A percentile compares a stretch with the other conserved stretches of the same genome.
phyloP scores from a whole-genome alignment of 1,140 invertebrate species.

The Episyrphus balteatus region DNA sequence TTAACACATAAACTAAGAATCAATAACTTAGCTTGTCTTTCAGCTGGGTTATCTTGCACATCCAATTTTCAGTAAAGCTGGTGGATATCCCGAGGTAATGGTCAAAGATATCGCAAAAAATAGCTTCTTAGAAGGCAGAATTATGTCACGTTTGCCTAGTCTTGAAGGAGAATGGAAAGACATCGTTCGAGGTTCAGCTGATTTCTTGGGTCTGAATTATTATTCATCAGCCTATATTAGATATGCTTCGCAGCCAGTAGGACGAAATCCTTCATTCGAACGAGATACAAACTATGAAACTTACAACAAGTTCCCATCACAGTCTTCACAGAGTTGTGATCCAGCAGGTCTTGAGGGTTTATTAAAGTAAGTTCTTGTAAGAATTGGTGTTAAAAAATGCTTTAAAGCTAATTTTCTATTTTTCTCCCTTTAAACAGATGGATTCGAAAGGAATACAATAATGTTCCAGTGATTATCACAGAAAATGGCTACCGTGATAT shows the following conservation, averaged over 20 bases:
- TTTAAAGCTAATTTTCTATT: neutral
- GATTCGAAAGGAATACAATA: conserved; percentile 38
- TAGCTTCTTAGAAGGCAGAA: conserved; percentile 41
- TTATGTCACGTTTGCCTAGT: conserved; percentile 40
- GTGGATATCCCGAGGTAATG: conserved; percentile 53
- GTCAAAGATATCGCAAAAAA: conserved; percentile 41
- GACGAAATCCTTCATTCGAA: conserved; percentile 22
- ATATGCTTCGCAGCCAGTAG: conserved; percentile 9
- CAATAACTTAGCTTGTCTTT: conserved; percentile 11
- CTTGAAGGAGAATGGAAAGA: conserved; percentile 18
- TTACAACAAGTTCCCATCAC: conserved; percentile 35
- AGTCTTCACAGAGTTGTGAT: conserved; percentile 7
- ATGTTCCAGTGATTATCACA: conserved; percentile 44
- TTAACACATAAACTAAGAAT: neutral
- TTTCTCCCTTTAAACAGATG: conserved; percentile 39
- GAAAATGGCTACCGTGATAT: conserved; percentile 56
- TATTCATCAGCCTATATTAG: conserved; percentile 40
- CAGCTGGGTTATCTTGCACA: conserved; percentile 52
- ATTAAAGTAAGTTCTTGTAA: conserved; percentile 35
- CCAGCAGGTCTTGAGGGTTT: conserved; percentile 41
- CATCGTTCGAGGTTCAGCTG: conserved; percentile 40
- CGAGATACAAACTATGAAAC: conserved; percentile 32
- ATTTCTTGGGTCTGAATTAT: conserved; percentile 49
- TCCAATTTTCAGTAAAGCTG: conserved; percentile 45
- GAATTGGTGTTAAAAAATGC: neutral